These are phyloP conservation scores for Corynorhinus townsendii DNA, from an alignment of 2,113 vertebrate genomes.

Conservation along the genomic window DNA sequence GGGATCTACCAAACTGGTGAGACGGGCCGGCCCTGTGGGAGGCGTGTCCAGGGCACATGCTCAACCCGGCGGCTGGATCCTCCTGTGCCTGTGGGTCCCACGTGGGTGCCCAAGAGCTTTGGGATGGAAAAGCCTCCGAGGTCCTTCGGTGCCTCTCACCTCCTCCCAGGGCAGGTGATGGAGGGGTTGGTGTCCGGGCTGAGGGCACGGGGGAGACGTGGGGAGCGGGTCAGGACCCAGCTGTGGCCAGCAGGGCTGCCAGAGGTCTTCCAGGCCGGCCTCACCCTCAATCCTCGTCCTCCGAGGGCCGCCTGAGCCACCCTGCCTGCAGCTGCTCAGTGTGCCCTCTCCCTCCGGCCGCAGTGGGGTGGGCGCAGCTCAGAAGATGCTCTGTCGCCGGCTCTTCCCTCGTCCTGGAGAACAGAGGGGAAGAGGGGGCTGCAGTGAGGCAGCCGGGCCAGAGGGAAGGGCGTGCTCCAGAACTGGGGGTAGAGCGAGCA, in stretches of 20 bases:
- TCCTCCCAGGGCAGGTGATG: neutral
- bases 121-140: neutral
- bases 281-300: neutral
- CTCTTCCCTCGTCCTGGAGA: conserved; percentile 91
- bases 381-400: conserved; percentile 96
- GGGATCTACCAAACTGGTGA: neutral
- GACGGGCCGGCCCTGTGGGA: neutral
- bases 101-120: neutral
- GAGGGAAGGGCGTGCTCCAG: neutral
- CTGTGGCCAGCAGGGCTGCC: conserved; percentile 30
- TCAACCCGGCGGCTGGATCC: neutral
- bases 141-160: neutral
- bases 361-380: conserved; percentile 63
- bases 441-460: neutral
- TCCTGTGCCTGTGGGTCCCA: neutral
- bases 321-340: neutral
- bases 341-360: neutral
- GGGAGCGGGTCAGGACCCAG: conserved; percentile 20
- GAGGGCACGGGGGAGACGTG: neutral
- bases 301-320: neutral
- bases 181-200: neutral
- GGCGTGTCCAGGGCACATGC: fast-evolving
- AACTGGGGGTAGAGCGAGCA: neutral
- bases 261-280: neutral
- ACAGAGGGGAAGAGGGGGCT: neutral